Conservation (phyloP, 2,113 vertebrate genomes). For the Xiphorhynchus elegans region DNA sequence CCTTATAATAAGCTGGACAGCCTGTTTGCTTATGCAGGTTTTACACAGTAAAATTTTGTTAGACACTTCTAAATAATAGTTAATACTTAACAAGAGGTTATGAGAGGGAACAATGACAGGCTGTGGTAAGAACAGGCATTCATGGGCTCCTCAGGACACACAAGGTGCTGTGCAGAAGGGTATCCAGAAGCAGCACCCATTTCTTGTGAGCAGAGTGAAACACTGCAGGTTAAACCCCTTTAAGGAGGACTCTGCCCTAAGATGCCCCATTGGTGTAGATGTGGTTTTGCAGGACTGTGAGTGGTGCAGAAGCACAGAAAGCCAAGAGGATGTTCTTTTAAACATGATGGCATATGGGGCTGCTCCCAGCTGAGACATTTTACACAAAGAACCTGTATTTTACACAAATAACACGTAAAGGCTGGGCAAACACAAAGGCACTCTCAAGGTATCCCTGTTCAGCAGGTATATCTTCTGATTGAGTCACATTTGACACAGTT, state of each 20-base stretch:
- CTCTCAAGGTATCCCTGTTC: not conserved
- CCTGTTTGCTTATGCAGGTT: not conserved
- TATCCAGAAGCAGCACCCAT: not conserved
- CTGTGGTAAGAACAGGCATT: not conserved
- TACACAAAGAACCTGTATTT: not conserved
- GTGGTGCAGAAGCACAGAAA: not conserved
- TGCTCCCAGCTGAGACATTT: not conserved
- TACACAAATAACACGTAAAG: not conserved
- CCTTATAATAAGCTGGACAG: not conserved
- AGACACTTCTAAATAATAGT: not conserved
- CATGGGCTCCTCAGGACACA: not conserved
- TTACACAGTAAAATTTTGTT: not conserved
- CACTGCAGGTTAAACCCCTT: not conserved
- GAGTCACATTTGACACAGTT: not conserved
- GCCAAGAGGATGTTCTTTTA: not conserved
- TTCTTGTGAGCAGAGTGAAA: not conserved
- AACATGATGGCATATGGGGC: rapidly evolving
- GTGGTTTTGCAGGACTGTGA: rapidly evolving
- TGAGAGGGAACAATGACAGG: not conserved
- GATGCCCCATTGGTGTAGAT: not conserved
- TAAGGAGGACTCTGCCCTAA: too few species aligned
- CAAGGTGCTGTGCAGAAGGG: not conserved
- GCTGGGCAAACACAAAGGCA: not conserved
- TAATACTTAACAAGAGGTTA: not conserved
- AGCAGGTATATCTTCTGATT: not conserved